phyloP scores from a whole-genome alignment of 2,888 invertebrate genomes.

The Aricia artaxerxes region DNA sequence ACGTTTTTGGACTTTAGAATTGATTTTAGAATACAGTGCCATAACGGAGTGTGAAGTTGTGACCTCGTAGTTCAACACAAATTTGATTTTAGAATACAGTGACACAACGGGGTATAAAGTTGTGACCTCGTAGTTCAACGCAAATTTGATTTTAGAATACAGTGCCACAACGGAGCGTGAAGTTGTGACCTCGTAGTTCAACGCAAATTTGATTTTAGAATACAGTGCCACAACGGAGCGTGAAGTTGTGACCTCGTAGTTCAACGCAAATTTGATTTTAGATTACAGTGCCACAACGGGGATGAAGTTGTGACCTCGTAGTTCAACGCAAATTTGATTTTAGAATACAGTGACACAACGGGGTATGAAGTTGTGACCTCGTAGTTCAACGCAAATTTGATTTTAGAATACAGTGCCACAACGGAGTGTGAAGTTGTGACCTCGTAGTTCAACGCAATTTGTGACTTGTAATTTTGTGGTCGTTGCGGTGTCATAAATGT shows the following conservation, averaged over 20 bases:
- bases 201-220: too few species aligned
- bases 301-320: too few species aligned
- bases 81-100: too few species aligned
- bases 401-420: background rate
- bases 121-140: background rate
- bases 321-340: background rate
- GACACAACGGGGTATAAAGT: background rate
- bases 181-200: too few species aligned
- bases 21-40: background rate
- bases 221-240: too few species aligned
- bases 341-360: background rate
- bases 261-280: too few species aligned
- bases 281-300: too few species aligned
- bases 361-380: too few species aligned
- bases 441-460: background rate
- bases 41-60: background rate
- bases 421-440: background rate
- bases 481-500: background rate
- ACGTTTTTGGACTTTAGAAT: background rate
- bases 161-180: too few species aligned
- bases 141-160: too few species aligned
- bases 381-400: too few species aligned
- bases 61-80: background rate
- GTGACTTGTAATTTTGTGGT: background rate
- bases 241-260: too few species aligned